These are phyloP conservation scores for Rhea pennata DNA, from an alignment of 2,113 vertebrate genomes.

Conservation along the genomic window DNA sequence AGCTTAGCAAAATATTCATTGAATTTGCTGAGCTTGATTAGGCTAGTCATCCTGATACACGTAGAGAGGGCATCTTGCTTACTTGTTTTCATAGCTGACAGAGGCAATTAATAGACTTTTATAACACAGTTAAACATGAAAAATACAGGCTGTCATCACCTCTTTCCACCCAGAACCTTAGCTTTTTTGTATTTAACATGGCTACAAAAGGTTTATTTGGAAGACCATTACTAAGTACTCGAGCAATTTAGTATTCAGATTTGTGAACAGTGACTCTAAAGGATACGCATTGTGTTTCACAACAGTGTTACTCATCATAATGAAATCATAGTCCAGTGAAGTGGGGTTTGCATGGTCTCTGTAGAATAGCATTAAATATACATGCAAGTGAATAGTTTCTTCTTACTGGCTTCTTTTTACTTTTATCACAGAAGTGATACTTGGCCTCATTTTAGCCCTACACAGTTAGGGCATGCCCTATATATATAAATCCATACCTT, in stretches of 20 bases:
- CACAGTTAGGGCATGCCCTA: not conserved
- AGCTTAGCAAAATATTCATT: constrained; percentile 74
- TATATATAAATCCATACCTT: not conserved
- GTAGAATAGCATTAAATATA: not conserved
- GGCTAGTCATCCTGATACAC: constrained; percentile 66
- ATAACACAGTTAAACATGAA: constrained; percentile 34
- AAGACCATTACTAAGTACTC: not conserved
- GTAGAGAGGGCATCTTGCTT: constrained; percentile 68
- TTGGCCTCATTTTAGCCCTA: not conserved
- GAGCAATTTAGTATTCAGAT: not conserved
- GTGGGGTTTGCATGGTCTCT: not conserved
- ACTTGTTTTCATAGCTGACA: constrained; percentile 66
- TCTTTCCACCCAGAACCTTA: not conserved
- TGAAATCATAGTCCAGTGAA: not conserved
- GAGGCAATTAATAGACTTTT: constrained; percentile 55
- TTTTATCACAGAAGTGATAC: not conserved
- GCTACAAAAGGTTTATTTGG: not conserved
- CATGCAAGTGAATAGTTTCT: not conserved
- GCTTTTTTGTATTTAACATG: not conserved
- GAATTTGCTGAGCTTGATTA: constrained; percentile 76
- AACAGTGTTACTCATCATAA: not conserved
- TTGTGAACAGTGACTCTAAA: not conserved
- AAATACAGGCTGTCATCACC: constrained; percentile 16
- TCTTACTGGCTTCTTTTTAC: not conserved
- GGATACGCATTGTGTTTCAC: not conserved